Conservation (phyloP, 2,888 invertebrate genomes). For the Auanema sp. region DNA sequence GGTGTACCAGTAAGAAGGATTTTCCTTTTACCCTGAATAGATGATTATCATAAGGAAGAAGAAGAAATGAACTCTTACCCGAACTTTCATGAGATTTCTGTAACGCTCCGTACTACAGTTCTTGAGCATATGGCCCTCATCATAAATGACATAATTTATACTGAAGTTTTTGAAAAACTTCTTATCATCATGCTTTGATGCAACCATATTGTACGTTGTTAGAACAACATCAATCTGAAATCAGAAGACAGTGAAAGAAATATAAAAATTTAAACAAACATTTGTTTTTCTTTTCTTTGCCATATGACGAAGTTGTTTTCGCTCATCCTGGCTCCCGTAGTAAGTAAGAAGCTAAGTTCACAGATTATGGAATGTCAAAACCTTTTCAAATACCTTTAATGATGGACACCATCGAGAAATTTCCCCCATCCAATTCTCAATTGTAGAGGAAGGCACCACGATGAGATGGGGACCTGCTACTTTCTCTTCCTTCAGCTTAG, state of each 20-base stretch:
- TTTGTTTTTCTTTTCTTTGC: slow-evolving; percentile 45
- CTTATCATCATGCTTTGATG: slow-evolving; percentile 84
- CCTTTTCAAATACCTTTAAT: slow-evolving; percentile 34
- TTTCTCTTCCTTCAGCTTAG: slow-evolving; percentile 80
- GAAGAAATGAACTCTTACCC: slow-evolving; percentile 26
- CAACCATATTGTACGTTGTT: slow-evolving; percentile 74
- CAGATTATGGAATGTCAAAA: slow-evolving; percentile 2
- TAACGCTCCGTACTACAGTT: slow-evolving; percentile 87
- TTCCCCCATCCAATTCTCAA: slow-evolving; percentile 72
- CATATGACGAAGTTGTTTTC: slow-evolving; percentile 41
- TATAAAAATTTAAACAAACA: slow-evolving; percentile 14
- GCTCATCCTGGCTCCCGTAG: slow-evolving; percentile 56
- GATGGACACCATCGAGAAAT: slow-evolving; percentile 50
- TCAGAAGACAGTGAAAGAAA: slow-evolving; percentile 71
- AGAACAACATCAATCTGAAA: slow-evolving; percentile 52
- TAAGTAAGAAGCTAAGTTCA: slow-evolving; percentile 48
- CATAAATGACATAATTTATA: slow-evolving; percentile 89
- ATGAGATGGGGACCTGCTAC: slow-evolving; percentile 80
- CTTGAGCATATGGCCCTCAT: slow-evolving; percentile 91
- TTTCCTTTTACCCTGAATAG: slow-evolving; percentile 77
- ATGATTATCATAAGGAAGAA: neutral
- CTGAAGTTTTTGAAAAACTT: slow-evolving; percentile 78
- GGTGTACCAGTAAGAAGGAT: slow-evolving; percentile 92
- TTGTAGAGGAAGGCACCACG: slow-evolving; percentile 92
- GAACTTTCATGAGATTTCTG: slow-evolving; percentile 50